Base-by-base conservation (phyloP, 2,888 invertebrate genomes). In the Drosophila siamana region DNA sequence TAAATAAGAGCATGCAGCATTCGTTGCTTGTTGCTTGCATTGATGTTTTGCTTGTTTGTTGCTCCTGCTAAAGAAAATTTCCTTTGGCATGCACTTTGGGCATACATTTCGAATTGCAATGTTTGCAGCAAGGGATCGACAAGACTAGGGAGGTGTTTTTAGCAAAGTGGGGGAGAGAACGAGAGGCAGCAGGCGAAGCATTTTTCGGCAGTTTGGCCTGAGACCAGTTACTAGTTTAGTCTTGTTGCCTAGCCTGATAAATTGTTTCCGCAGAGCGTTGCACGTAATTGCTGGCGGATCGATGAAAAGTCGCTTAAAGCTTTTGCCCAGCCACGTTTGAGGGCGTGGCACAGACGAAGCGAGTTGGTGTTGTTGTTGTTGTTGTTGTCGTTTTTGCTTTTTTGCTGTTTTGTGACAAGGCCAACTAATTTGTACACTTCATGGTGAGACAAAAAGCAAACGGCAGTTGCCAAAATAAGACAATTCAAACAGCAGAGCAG, bases 401-500 rank as follows among this genome's bases (percentile, higher is more conserved):
- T n/a, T n/a, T n/a, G n/a, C n/a, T 72, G 66, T 47, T 51, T 73
- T 65, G 75, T 77, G 81, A 86, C 87, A 84, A 71, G 81, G 74
- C 69, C 88, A 85, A 85, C 88, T 85, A 86, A 85, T 85, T 88
- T 85, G 88, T 86, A 81, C 88, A 80, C 79, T 86, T 85, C 85
- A 86, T 67, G 61, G 76, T 46, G 56, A 56, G 51, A 56, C 57
- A 81, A 73, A 84, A 80, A 88, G 64, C 78, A 62, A 86, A 87
- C 55, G 89, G 89, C 83, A 89, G 88, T 81, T 85, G 89, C 86
- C 86, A 87, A 83, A 85, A 81, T 78, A 86, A 87, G 82, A 87
- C 83, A 83, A 89, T 87, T 71, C 88, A 67, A 57, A 24, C 24
- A 24, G 24, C 24, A 24, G 24, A 24, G 24, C 24, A 24, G 22